Evolutionary conservation across 1,140 invertebrate species (phyloP).

Genomic region (Atta colombica): DNA sequence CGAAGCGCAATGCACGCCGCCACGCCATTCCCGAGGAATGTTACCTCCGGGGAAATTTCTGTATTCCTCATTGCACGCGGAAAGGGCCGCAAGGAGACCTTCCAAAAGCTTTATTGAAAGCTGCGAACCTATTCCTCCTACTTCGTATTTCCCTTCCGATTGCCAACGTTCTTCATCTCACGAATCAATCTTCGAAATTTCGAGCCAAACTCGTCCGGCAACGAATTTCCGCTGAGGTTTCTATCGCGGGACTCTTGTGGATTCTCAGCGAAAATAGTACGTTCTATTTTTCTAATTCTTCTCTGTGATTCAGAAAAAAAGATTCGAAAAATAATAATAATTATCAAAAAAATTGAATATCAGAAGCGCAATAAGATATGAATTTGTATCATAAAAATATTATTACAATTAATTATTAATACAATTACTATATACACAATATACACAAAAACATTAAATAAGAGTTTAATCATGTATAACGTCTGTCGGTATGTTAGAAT

Average conservation of each 20-base stretch:
- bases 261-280: background rate
- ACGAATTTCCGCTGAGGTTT: conserved; percentile 9
- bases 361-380: background rate
- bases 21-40: conserved; percentile 20
- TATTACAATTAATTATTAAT: background rate
- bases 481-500: background rate
- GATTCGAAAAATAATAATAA: background rate
- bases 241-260: background rate
- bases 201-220: conserved; percentile 26
- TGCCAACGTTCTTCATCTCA: conserved; percentile 39
- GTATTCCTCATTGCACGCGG: conserved; percentile 59
- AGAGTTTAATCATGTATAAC: background rate
- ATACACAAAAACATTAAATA: background rate
- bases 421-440: background rate
- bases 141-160: background rate
- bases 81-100: background rate
- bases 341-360: background rate
- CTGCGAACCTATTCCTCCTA: conserved; percentile 20
- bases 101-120: conserved; percentile 62
- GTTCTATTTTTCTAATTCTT: background rate
- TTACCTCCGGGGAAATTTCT: conserved; percentile 74
- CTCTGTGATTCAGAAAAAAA: background rate
- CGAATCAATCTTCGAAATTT: conserved; percentile 53
- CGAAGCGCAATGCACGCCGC: conserved; percentile 33
- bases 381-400: background rate